Percentiles rank a stretch among this genome's conserved stretches.
Conservation (phyloP, 2,888 invertebrate genomes). For the Troglohyphantes excavatus region DNA sequence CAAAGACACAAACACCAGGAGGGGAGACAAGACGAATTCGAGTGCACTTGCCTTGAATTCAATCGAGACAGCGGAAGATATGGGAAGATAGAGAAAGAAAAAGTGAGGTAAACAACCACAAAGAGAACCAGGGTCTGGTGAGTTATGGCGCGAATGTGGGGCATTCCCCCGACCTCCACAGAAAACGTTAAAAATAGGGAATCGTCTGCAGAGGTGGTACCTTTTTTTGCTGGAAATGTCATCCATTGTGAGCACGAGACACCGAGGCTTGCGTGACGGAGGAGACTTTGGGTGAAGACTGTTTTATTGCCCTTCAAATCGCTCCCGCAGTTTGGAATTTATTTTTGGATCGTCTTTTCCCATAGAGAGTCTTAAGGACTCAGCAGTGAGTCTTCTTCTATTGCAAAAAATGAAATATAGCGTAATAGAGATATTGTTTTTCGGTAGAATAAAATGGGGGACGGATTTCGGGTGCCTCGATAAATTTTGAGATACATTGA, state of each 20-base stretch:
- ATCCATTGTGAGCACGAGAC: neutral
- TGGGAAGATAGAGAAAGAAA: neutral
- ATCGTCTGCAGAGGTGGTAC: neutral
- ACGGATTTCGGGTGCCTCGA: too few species aligned
- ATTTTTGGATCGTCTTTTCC: neutral
- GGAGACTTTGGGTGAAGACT: neutral
- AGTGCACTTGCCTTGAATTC: neutral
- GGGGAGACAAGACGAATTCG: neutral
- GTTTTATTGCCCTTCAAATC: neutral
- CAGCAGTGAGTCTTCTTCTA: too few species aligned
- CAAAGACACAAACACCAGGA: too few species aligned
- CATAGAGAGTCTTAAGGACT: neutral
- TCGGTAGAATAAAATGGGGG: too few species aligned
- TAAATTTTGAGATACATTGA: too few species aligned
- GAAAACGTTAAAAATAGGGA: constrained; percentile 8
- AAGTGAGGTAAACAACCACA: neutral
- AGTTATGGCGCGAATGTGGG: neutral
- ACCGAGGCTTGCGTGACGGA: neutral
- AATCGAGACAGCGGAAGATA: neutral
- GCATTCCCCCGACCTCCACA: neutral
- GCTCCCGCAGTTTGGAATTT: neutral
- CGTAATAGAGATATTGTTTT: too few species aligned
- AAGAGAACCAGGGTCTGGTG: neutral
- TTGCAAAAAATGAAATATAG: too few species aligned
- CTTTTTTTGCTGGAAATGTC: neutral